Conservation (phyloP, 2,888 invertebrate species). For the Diarsia mendica region DNA sequence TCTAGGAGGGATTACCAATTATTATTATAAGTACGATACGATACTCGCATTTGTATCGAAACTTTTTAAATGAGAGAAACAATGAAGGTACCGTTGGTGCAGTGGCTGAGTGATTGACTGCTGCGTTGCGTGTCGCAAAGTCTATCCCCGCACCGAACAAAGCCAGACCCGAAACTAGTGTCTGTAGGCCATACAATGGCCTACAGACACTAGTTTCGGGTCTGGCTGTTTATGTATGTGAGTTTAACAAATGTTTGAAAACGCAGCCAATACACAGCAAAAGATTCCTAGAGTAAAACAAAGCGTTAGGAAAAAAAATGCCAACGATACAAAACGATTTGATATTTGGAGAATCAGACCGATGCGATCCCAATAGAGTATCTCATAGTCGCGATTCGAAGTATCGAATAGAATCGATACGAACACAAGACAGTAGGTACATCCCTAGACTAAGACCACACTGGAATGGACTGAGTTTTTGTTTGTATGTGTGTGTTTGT, state of each 20-base stretch:
- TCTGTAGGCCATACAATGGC: no score
- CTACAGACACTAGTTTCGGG: no score
- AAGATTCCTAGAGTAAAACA: no score
- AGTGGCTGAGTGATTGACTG: no score
- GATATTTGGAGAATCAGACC: not conserved
- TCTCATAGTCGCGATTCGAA: not conserved
- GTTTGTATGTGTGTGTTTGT: constrained; percentile 26
- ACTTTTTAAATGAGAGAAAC: not conserved
- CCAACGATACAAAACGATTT: not conserved
- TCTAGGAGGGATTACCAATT: not conserved
- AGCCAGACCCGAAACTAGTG: no score
- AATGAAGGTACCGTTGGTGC: no score
- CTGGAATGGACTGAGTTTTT: constrained; percentile 5
- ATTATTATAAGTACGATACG: not conserved
- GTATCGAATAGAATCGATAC: not conserved
- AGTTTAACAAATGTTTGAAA: no score
- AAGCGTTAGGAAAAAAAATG: no score
- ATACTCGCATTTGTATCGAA: not conserved
- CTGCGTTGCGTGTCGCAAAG: no score
- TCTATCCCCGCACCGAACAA: no score
- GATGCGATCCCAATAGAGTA: not conserved
- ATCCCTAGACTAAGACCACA: constrained; percentile 40
- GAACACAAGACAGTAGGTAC: not conserved
- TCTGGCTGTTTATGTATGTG: no score
- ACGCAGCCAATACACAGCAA: no score